Percentiles rank a stretch among this genome's conserved stretches.
Conservation (phyloP, 2,888 invertebrate species). For the Cotesia congregata region DNA sequence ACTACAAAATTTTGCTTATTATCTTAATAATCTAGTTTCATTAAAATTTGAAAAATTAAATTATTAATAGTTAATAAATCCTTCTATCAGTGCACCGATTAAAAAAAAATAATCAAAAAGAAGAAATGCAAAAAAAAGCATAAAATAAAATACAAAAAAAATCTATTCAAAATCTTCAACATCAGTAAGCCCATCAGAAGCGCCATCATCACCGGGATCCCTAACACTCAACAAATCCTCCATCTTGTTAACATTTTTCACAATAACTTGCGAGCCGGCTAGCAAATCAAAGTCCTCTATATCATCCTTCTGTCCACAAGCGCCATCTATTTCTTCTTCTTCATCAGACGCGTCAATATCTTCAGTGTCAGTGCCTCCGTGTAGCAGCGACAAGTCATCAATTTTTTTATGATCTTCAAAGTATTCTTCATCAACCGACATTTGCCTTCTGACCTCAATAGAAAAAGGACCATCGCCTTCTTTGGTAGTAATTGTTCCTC, state of each 20-base stretch:
- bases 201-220: slow-evolving; percentile 53
- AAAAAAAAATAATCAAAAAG: slow-evolving; percentile 13
- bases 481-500: slow-evolving; percentile 65
- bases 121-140: slow-evolving; percentile 46
- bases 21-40: too few species aligned
- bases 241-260: slow-evolving; percentile 63
- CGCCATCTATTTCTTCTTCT: slow-evolving; percentile 57
- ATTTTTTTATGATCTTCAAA: slow-evolving; percentile 50
- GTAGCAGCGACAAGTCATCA: slow-evolving; percentile 50
- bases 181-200: slow-evolving; percentile 64
- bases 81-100: too few species aligned
- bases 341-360: slow-evolving; percentile 67
- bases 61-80: too few species aligned
- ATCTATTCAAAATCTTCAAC: slow-evolving; percentile 64
- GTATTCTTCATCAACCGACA: slow-evolving; percentile 53
- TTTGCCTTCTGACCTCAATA: slow-evolving; percentile 63
- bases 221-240: slow-evolving; percentile 55
- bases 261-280: slow-evolving; percentile 61
- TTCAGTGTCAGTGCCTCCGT: slow-evolving; percentile 61
- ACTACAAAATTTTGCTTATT: too few species aligned
- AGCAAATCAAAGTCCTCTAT: slow-evolving; percentile 59
- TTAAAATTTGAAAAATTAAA: too few species aligned
- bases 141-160: background rate
- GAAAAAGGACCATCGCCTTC: slow-evolving; percentile 68
- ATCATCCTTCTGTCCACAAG: slow-evolving; percentile 54